Conservation (phyloP, 2,888 invertebrate species). For the Octodonta nipae region DNA sequence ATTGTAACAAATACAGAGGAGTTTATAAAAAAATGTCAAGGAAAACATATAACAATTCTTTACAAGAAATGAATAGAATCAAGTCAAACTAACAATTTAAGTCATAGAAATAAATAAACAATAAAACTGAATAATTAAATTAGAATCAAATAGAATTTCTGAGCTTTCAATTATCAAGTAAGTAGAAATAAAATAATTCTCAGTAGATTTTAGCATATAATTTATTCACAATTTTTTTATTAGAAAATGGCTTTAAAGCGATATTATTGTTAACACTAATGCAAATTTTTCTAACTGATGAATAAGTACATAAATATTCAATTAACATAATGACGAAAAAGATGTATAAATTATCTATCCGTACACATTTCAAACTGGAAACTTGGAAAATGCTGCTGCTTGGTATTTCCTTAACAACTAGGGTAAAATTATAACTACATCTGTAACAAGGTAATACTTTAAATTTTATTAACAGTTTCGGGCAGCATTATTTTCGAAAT, state of each 20-base stretch:
- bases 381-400: constrained; percentile 25
- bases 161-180: no score
- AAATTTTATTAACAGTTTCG: constrained; percentile 18
- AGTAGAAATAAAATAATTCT: no score
- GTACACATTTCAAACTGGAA: constrained; percentile 23
- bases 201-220: no score
- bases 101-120: no score
- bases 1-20: no score
- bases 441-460: constrained; percentile 28
- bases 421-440: constrained; percentile 25
- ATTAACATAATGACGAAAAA: constrained; percentile 31
- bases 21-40: no score
- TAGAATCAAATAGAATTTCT: no score
- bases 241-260: constrained; percentile 38
- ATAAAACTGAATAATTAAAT: no score
- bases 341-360: constrained; percentile 27
- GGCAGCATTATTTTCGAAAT: constrained; percentile 27
- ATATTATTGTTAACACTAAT: constrained; percentile 37
- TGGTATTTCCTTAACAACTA: constrained; percentile 19
- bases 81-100: no score
- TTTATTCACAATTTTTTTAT: constrained; percentile 27
- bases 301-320: constrained; percentile 32
- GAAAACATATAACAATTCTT: no score
- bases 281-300: constrained; percentile 33
- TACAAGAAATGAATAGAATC: no score